Evolutionary conservation across 2,113 vertebrate species (phyloP).

Genomic region (Chauna torquata): DNA sequence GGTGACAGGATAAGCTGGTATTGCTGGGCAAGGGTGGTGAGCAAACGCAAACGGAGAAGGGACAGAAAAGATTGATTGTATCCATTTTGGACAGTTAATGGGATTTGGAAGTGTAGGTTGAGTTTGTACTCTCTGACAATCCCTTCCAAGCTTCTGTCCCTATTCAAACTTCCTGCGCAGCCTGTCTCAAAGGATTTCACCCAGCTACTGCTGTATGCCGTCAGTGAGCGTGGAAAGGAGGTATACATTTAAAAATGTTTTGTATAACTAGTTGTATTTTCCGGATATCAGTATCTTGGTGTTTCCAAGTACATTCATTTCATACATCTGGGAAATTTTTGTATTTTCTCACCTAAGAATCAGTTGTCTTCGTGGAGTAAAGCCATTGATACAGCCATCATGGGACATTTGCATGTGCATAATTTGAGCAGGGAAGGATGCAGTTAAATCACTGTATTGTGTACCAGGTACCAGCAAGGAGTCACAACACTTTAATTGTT

Average conservation of each 20-base stretch:
- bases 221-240: background rate
- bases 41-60: background rate
- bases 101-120: background rate
- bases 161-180: fast-evolving
- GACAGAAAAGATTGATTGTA: background rate
- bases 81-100: background rate
- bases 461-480: background rate
- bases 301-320: background rate
- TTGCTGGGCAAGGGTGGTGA: background rate
- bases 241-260: background rate
- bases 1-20: background rate
- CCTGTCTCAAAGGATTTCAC: background rate
- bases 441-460: background rate
- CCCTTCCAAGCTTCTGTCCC: background rate
- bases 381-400: background rate
- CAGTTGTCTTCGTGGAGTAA: background rate
- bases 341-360: background rate
- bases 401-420: background rate
- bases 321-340: background rate
- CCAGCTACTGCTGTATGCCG: background rate
- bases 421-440: background rate
- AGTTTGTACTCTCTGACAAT: background rate
- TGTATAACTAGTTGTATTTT: background rate
- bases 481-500: background rate
- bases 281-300: background rate